These are phyloP conservation scores for Stictonetta naevosa DNA, from an alignment of 2,113 vertebrate genomes.

Conservation along the genomic window DNA sequence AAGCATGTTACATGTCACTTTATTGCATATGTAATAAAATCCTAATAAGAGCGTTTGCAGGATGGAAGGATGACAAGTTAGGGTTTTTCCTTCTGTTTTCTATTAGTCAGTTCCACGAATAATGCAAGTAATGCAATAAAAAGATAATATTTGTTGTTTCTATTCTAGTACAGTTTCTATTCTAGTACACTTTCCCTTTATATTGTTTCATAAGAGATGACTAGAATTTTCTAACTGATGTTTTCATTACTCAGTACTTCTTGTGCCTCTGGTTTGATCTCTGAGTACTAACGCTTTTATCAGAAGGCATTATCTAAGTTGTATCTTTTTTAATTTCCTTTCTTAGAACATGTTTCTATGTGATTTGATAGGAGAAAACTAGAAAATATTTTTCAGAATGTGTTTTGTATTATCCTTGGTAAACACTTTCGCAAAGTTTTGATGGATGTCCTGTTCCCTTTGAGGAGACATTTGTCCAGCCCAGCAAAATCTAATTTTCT, in stretches of 20 bases:
- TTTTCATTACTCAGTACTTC: neutral
- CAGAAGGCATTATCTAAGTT: neutral
- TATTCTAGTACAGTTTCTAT: neutral
- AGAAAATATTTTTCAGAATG: neutral
- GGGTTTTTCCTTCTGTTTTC: neutral
- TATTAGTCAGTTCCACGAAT: neutral
- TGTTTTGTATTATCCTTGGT: neutral
- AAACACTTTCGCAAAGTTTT: neutral
- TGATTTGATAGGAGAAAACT: neutral
- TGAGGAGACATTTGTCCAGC: neutral
- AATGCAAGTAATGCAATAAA: neutral
- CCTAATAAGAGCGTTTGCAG: neutral
- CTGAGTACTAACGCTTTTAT: neutral
- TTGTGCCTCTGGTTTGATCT: neutral
- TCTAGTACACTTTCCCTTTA: neutral
- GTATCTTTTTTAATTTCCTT: neutral
- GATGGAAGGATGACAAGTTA: neutral
- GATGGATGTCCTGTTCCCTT: neutral
- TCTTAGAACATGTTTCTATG: neutral
- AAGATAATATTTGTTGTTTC: neutral
- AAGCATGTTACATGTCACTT: neutral
- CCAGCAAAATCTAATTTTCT: neutral
- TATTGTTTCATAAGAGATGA: neutral
- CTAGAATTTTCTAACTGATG: neutral
- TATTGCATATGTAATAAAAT: neutral